Evolutionary conservation across 2,113 vertebrate genomes (phyloP), one percentile per base, ranked within the genome.

Genomic region (Syngnathus floridae): DNA sequence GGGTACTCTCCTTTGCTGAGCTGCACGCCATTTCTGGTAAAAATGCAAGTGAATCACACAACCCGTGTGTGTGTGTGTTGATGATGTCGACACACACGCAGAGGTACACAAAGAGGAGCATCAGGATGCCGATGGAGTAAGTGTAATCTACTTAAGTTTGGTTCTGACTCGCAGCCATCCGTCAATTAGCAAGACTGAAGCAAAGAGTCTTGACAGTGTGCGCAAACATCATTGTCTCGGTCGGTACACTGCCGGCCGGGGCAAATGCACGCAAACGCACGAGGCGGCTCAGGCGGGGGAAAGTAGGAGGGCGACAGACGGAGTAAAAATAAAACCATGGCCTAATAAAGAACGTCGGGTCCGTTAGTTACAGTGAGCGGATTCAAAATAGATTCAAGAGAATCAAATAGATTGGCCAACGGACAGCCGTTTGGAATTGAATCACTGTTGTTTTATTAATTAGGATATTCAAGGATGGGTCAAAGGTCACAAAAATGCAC

Each of bases 161-260:
- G 81, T 74, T 75, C 73, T 69, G 75, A 86, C 82, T 83, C 79
- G 65, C 67, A 83, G 80, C 75, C 81, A 89, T 89, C 84, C 85
- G 84, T 89, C 87, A 89, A 86, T 88, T 89, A 88, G 76, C 55
- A 59, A 76, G 75, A 84, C 66, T 74, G 71, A 91, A 88, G 59
- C 70, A 91, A 89, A 92, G 88, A 91, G 92, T 91, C 93, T 93
- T 93, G 93, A 93, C 92, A 93, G 87, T 90, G 91, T 90, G 85
- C 73, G 80, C 75, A 67, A 84, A 90, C 88, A 88, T 92, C 89
- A 90, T 91, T 92, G 93, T 93, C 86, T 74, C 61, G 1, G 68
- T 74, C 61, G 1, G 68, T 63, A 75, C 71, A 64, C 40, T 19
- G 82, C 91, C 90, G 71, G n/a, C 45, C n/a, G 37, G 22, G 22